Conservation (phyloP, 2,888 invertebrate genomes). For the Eristalinus sepulchralis region DNA sequence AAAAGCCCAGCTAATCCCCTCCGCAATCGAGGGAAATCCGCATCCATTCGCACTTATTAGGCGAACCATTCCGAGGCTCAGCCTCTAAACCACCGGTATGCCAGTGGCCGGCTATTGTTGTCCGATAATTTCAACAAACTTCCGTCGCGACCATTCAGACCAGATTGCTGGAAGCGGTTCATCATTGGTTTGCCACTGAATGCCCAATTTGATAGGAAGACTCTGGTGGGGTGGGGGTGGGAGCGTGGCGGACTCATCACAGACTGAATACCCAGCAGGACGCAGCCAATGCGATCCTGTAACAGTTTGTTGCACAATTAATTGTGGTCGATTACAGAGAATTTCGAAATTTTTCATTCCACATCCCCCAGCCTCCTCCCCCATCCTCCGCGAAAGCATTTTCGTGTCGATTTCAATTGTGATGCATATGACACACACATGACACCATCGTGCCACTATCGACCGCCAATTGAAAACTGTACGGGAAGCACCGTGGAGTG, state of each 20-base stretch:
- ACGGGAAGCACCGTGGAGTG: no score
- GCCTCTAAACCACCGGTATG: background rate
- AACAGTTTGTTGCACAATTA: slow-evolving; percentile 51
- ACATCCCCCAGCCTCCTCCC: no score
- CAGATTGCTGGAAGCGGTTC: slow-evolving; percentile 65
- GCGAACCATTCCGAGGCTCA: background rate
- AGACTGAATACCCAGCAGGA: background rate
- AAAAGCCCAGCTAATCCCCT: background rate
- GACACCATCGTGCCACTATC: slow-evolving; percentile 30
- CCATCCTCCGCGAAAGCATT: background rate
- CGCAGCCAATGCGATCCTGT: slow-evolving; percentile 7
- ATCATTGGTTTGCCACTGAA: slow-evolving; percentile 60
- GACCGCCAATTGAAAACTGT: slow-evolving; percentile 28
- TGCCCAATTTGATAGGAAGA: slow-evolving; percentile 48
- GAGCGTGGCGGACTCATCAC: slow-evolving; percentile 12
- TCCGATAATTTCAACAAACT: slow-evolving; percentile 50
- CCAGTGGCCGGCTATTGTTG: background rate
- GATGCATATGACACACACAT: slow-evolving; percentile 36
- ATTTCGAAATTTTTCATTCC: slow-evolving; percentile 50
- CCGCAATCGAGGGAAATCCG: background rate
- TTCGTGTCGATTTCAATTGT: slow-evolving; percentile 47
- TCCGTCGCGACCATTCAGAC: slow-evolving; percentile 40
- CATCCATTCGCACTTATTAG: background rate
- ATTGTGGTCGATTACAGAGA: slow-evolving; percentile 69
- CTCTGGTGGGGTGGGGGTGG: no score